These are phyloP conservation scores for Isichthys henryi DNA, from an alignment of 2,113 vertebrate species.

Conservation along the genomic window DNA sequence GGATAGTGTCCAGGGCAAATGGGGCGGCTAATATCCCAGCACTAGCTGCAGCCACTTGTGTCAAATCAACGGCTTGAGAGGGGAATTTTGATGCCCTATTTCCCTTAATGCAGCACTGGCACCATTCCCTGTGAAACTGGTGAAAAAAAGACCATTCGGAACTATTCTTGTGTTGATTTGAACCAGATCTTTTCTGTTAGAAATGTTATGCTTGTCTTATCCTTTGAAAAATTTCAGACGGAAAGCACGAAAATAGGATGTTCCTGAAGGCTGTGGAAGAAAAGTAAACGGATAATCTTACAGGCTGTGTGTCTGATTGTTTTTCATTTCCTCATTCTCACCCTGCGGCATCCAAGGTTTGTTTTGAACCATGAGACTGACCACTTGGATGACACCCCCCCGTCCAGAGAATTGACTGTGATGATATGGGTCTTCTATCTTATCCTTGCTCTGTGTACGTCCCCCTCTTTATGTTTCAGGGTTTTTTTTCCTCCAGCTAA, in stretches of 20 bases:
- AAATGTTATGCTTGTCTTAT: not conserved
- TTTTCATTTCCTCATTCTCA: not conserved
- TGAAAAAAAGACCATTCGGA: not conserved
- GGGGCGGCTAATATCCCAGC: not conserved
- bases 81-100: not conserved
- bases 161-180: not conserved
- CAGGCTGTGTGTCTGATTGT: not conserved
- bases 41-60: not conserved
- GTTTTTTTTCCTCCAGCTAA: not conserved
- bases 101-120: not conserved
- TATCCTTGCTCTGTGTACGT: not conserved
- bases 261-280: not conserved
- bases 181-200: not conserved
- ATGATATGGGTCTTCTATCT: not conserved
- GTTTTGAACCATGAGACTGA: not conserved
- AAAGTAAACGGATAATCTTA: not conserved
- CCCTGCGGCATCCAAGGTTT: not conserved
- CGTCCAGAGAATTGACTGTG: not conserved
- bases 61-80: not conserved
- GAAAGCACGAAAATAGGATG: not conserved
- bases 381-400: not conserved
- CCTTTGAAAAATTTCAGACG: not conserved
- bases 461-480: not conserved
- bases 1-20: not conserved
- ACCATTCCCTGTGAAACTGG: not conserved